Base-by-base conservation (phyloP, 2,888 invertebrate species). In the Drosophila diplacantha region DNA sequence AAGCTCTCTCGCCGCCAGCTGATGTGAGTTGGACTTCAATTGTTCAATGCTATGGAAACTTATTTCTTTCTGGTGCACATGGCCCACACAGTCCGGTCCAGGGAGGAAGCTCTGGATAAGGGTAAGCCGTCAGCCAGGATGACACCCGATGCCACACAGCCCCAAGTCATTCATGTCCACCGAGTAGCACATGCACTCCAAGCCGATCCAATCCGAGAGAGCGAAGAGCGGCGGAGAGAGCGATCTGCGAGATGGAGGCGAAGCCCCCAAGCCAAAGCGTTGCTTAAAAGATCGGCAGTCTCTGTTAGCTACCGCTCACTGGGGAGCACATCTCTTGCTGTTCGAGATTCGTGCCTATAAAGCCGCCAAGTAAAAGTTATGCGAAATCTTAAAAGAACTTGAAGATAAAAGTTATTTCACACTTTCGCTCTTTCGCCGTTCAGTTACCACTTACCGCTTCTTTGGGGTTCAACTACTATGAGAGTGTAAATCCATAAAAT, bases 341-440 rank as follows among this genome's bases (percentile, higher is more conserved):
- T 14, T 29, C 44, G 29, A 18, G 44, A 44, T 29, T 29, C 44
- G 44, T 29, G 5, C 18, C 18, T 44, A 9, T 32, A n/a, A 3
- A 44, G 29, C 18, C 18, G 18, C 44, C 26, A 5, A 7, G 44
- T 20, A 32, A 46, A 20, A 46, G 44, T 46, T 46, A 18, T 29
- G 44, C 14, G 29, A 8, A 29, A 18, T 20, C 26, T 20, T 14
- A 20, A 14, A 20, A 31, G 29, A 46, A 46, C 44, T 29, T 5
- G 5, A 5, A 31, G 5, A 46, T 46, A 46, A 31, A 46, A 46
- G 29, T 46, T 46, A 31, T 46, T 46, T 46, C 29, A 46, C 44
- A 46, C 44, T 46, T 46, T 46, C 44, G 44, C 44, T 46, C 20
- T 14, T 46, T 46, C 44, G 18, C 44, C 29, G 18, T 44, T 44